Evolutionary conservation across 2,888 invertebrate species (phyloP), one percentile per base, ranked within the genome.

Genomic region (Xylota sylvarum): DNA sequence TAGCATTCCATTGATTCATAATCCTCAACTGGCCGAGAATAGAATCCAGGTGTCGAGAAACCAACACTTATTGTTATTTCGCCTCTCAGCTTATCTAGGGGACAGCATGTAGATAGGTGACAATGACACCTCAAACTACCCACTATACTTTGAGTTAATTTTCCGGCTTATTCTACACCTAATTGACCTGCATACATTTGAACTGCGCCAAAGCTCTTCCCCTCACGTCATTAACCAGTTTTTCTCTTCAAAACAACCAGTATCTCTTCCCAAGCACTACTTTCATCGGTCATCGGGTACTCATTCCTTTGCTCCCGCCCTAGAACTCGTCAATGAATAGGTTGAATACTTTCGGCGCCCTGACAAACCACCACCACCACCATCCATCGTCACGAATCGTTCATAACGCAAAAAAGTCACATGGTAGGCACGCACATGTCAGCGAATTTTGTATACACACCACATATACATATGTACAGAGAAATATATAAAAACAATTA

Each of bases 371-470:
- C 10, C 69, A 56, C 40, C 14, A 40, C 37, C 12, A 2, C n/a
- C n/a, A n/a, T n/a, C 5, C 27, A 10, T 30, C 10, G 0, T 6
- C 12, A 46, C 4, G 50, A 30, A 65, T 50, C 19, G 27, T 43
- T 37, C 23, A 32, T 40, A 55, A 14, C 46, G 69, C 69, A 23
- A n/a, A 17, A 65, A 56, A 76, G 80, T 85, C 85, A 85, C 85
- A 85, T 85, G 85, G 76, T 72, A 37, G 19, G 50, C 52, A 81
- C 81, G 81, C 85, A 85, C 85, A 85, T 85, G 85, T 70, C 35
- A 56, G 14, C 12, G 19, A 46, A 17, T 27, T 43, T 37, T 17
- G 60, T 50, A 55, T 43, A 32, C 32, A 27, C 52, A 40, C n/a
- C 14, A 58, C 56, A 58, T 58, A 55, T 46, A 30, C 17, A 64